phyloP scores from a whole-genome alignment of 1,140 invertebrate genomes.

The Saccostrea cuccullata region DNA sequence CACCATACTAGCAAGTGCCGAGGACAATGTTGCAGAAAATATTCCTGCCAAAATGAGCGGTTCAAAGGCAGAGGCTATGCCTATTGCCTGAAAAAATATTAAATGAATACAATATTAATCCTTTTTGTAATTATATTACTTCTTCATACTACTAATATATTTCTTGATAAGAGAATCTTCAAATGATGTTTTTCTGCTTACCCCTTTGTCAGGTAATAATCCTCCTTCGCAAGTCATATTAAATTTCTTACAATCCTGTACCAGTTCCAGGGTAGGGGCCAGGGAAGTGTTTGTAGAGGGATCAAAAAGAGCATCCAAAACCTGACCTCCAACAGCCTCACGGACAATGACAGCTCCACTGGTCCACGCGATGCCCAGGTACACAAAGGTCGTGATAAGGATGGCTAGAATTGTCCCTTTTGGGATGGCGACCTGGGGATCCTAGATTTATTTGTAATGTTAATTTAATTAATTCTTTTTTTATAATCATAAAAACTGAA shows the following conservation, averaged over 20 bases:
- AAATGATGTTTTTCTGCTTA: background rate
- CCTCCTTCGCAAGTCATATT: slow-evolving; percentile 84
- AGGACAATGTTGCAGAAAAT: slow-evolving; percentile 96
- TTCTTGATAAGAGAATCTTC: too few relatives aligned
- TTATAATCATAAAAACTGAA: background rate
- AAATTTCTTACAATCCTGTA: slow-evolving; percentile 52
- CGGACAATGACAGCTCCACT: slow-evolving; percentile 85
- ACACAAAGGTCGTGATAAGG: slow-evolving; percentile 89
- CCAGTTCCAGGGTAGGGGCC: slow-evolving; percentile 35
- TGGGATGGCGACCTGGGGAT: slow-evolving; percentile 84
- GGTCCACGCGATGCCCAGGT: slow-evolving; percentile 89
- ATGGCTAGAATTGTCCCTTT: slow-evolving; percentile 93
- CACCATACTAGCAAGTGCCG: slow-evolving; percentile 94
- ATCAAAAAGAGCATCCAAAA: background rate
- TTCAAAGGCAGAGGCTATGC: slow-evolving; percentile 92
- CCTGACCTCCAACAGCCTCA: slow-evolving; percentile 87
- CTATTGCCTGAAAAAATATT: slow-evolving; percentile 84
- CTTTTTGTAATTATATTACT: too few relatives aligned
- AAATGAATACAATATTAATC: too few relatives aligned
- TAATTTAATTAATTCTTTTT: background rate
- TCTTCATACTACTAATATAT: too few relatives aligned
- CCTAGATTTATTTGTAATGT: slow-evolving; percentile 80
- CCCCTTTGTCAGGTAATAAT: slow-evolving; percentile 85
- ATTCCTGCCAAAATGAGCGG: slow-evolving; percentile 96
- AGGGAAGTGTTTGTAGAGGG: slow-evolving; percentile 31